Base-by-base conservation (phyloP, 2,797 vertebrate genomes). In the Coregonus suidteri region DNA sequence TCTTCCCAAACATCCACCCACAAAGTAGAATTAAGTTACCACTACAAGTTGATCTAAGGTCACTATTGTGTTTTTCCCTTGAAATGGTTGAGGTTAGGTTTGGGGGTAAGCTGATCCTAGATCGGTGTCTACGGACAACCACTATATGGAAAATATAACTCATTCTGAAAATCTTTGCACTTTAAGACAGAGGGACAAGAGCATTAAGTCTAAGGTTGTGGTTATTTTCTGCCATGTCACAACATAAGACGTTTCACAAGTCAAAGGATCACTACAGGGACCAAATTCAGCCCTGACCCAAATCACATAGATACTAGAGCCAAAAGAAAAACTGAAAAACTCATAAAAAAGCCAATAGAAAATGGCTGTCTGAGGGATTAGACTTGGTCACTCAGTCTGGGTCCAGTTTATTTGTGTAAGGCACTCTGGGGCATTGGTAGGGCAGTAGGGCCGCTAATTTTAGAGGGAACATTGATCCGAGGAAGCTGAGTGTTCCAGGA, bases 401-500 rank as follows among this genome's bases (percentile, higher is more conserved):
- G 31, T 64, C 62, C 67, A 18, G 51, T 6, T 62, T 73, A 37
- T 59, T 47, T 73, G 72, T 72, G 20, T 62, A 70, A 30, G 64
- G 20, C 54, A 64, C 70, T 72, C 59, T 18, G 70, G 75, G 37
- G 73, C 59, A 75, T 70, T 64, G 59, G 51, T 56, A 6, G 56
- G 37, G 31, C 6, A 74, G 75, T 52, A 11, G 25, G 35, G 18
- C 6, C 7, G 11, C 75, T 77, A 76, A 74, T 76, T 73, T 76
- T 80, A 80, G 59, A 52, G 52, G 15, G 11, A 47, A 14, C 53
- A 73, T 80, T 62, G 53, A 77, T 70, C 53, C 35, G 35, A 15
- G 66, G 16, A 59, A 25, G 59, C 53, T 70, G 35, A 59, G 31
- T 69, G 67, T 69, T 16, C 34, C 31, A 16, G 35, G 35, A 41